Conservation (phyloP, 1,140 invertebrate species). For the Cydia fagiglandana region DNA sequence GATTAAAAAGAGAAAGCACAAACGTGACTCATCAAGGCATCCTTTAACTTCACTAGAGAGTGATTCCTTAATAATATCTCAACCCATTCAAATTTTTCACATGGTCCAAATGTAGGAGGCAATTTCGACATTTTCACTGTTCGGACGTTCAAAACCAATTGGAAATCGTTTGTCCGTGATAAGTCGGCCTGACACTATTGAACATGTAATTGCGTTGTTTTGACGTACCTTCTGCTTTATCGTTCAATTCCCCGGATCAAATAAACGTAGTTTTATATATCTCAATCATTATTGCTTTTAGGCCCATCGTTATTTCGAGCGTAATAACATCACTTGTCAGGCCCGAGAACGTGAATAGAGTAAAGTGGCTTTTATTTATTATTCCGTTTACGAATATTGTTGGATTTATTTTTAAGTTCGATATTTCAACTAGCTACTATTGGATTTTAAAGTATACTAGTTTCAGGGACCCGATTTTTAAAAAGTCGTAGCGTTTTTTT, state of each 20-base stretch:
- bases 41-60: slow-evolving; percentile 36
- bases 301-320: slow-evolving; percentile 16
- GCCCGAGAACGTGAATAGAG: neutral
- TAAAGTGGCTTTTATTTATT: slow-evolving; percentile 16
- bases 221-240: slow-evolving; percentile 9
- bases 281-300: slow-evolving; percentile 14
- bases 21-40: too few relatives aligned
- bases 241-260: slow-evolving; percentile 6
- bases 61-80: slow-evolving; percentile 34
- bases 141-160: slow-evolving; percentile 45
- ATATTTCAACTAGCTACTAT: neutral
- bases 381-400: neutral
- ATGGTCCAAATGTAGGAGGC: slow-evolving; percentile 43
- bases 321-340: slow-evolving; percentile 11
- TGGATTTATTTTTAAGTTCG: neutral
- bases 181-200: slow-evolving; percentile 50
- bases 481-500: too few relatives aligned
- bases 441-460: neutral
- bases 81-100: slow-evolving; percentile 34
- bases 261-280: neutral
- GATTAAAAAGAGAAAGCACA: too few relatives aligned
- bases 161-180: slow-evolving; percentile 53
- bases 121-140: slow-evolving; percentile 51
- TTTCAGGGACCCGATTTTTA: too few relatives aligned
- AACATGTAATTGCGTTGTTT: slow-evolving; percentile 47